Evolutionary conservation across 2,797 vertebrate genomes (phyloP).

Genomic region (Gadopsis bispinosus): DNA sequence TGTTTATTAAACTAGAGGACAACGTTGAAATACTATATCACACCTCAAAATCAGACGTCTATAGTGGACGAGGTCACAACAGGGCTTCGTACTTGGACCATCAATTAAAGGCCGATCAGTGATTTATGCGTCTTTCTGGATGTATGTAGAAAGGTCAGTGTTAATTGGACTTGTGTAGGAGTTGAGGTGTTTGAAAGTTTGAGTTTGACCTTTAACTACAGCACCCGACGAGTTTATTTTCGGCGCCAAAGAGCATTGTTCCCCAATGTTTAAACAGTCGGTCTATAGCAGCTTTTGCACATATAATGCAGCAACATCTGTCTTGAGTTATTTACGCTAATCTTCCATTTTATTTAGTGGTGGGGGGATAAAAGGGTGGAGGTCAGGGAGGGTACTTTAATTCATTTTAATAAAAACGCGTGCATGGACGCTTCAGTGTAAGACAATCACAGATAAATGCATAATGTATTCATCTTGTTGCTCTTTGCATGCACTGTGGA

Average conservation of each 20-base stretch:
- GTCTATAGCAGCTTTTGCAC: not conserved
- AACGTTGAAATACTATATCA: not conserved
- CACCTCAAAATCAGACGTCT: not conserved
- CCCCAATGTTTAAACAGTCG: not conserved
- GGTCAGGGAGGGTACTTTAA: not conserved
- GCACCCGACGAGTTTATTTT: not conserved
- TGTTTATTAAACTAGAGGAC: not conserved
- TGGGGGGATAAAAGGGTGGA: no score
- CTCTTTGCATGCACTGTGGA: conserved; percentile 28
- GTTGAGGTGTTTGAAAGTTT: not conserved
- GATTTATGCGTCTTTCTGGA: conserved; percentile 2
- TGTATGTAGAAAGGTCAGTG: not conserved
- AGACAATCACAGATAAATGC: not conserved
- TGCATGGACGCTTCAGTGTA: not conserved
- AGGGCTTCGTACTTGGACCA: not conserved
- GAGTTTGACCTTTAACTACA: conserved; percentile 6
- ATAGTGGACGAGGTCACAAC: not conserved
- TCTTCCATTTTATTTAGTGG: not conserved
- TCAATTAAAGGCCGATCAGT: not conserved
- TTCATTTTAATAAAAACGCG: not conserved
- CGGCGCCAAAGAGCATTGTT: no score
- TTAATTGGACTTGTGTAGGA: conserved; percentile 15
- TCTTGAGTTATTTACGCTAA: not conserved
- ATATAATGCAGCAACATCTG: not conserved
- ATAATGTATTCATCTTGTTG: conserved; percentile 30